phyloP scores from a whole-genome alignment of 1,140 invertebrate genomes.

The Drosophila carrolli region DNA sequence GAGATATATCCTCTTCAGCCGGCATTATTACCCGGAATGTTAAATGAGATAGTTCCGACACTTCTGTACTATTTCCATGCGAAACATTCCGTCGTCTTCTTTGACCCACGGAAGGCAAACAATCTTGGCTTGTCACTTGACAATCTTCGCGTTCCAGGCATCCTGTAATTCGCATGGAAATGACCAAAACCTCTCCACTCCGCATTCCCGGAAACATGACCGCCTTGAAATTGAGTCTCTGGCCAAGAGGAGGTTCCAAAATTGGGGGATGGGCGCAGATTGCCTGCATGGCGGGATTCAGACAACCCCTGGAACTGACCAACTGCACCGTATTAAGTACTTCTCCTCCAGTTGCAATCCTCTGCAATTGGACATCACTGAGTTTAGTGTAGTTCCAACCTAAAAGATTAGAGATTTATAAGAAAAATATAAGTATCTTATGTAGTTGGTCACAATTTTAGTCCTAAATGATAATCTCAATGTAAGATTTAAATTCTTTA shows the following conservation, averaged over 20 bases:
- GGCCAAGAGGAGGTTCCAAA: conserved; percentile 76
- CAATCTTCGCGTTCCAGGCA: conserved; percentile 88
- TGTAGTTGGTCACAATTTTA: too few relatives aligned
- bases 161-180: conserved; percentile 87
- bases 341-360: conserved; percentile 75
- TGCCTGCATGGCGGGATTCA: conserved; percentile 86
- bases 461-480: too few relatives aligned
- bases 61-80: conserved; percentile 36
- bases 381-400: conserved; percentile 88
- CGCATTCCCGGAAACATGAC: conserved; percentile 89
- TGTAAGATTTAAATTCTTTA: too few relatives aligned
- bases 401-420: conserved; percentile 42
- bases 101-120: conserved; percentile 36
- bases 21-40: conserved; percentile 72
- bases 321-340: conserved; percentile 85
- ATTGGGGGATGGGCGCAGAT: conserved; percentile 86
- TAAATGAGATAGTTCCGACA: conserved; percentile 65
- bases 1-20: neutral
- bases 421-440: too few relatives aligned
- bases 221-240: conserved; percentile 86
- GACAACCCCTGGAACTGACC: conserved; percentile 87
- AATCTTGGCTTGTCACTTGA: conserved; percentile 61
- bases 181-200: conserved; percentile 87
- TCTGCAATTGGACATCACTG: conserved; percentile 86
- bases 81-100: conserved; percentile 58